phyloP scores from a whole-genome alignment of 37 sponge, comb jelly and placozoan species.

The Tethya wilhelma region DNA sequence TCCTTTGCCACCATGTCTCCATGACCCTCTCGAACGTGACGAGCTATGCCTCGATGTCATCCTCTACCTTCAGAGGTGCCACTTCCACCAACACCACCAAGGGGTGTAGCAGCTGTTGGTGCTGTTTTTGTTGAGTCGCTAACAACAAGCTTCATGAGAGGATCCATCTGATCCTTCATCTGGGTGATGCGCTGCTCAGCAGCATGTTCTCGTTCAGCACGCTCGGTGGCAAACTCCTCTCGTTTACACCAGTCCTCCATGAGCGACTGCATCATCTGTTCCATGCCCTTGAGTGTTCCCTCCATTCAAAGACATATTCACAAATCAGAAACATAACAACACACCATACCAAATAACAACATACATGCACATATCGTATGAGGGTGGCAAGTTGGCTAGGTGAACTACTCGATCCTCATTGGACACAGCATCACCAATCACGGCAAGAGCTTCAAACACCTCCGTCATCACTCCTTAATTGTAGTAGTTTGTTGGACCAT shows the following conservation, averaged over 20 bases:
- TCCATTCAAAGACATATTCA: too few species aligned
- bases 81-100: not conserved
- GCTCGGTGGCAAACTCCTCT: not conserved
- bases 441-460: too few species aligned
- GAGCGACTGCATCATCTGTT: not conserved
- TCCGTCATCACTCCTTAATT: too few species aligned
- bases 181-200: not conserved
- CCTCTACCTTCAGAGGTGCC: slow-evolving; percentile 3
- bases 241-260: slow-evolving; percentile 11
- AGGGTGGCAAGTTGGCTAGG: too few species aligned
- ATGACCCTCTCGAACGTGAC: slow-evolving; percentile 32
- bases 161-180: slow-evolving; percentile 2
- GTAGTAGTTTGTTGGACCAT: too few species aligned
- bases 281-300: not conserved
- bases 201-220: not conserved
- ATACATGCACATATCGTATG: too few species aligned
- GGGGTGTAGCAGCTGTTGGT: not conserved
- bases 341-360: too few species aligned
- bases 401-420: too few species aligned
- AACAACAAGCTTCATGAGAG: not conserved
- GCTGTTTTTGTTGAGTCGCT: too few species aligned
- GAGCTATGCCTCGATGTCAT: slow-evolving; percentile 43
- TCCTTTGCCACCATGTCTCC: slow-evolving; percentile 16
- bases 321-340: too few species aligned
- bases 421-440: too few species aligned